A percentile compares a stretch with the other conserved stretches of the same genome.
Conservation (phyloP, 2,888 invertebrate species). For the Cryptosula pallasiana region DNA sequence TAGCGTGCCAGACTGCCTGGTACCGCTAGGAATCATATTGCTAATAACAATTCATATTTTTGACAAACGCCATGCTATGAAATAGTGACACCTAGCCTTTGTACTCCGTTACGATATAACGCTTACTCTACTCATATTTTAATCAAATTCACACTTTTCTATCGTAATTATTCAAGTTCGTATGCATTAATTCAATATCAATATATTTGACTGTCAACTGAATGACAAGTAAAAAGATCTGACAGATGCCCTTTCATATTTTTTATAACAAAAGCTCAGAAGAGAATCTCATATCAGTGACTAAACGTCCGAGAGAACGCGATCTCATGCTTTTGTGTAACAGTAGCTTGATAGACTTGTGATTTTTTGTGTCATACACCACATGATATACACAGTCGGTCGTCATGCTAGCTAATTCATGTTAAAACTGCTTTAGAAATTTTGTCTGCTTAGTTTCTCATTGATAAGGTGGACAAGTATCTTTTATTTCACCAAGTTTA, state of each 20-base stretch:
- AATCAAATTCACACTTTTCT: constrained; percentile 22
- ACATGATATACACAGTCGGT: too few species aligned
- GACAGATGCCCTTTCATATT: not conserved
- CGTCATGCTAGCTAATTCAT: too few species aligned
- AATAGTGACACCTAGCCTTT: not conserved
- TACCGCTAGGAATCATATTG: constrained; percentile 3
- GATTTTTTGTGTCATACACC: too few species aligned
- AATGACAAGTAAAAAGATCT: not conserved
- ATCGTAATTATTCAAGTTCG: not conserved
- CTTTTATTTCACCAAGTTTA: too few species aligned
- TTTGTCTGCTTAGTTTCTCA: too few species aligned
- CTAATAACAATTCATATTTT: constrained; percentile 4
- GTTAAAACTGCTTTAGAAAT: too few species aligned
- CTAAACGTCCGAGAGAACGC: not conserved
- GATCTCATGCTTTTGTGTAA: not conserved
- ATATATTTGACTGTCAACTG: not conserved
- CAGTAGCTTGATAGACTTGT: not conserved
- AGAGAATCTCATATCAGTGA: not conserved
- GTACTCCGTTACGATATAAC: not conserved
- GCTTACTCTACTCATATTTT: not conserved
- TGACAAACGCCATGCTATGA: constrained; percentile 11
- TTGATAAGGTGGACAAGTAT: too few species aligned
- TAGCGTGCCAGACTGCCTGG: not conserved
- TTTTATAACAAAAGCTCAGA: not conserved
- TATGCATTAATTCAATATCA: not conserved